Percentiles rank a stretch among this genome's conserved stretches.
These are phyloP conservation scores for Eristalis arbustorum DNA, from an alignment of 2,888 invertebrate genomes.

Conservation along the genomic window DNA sequence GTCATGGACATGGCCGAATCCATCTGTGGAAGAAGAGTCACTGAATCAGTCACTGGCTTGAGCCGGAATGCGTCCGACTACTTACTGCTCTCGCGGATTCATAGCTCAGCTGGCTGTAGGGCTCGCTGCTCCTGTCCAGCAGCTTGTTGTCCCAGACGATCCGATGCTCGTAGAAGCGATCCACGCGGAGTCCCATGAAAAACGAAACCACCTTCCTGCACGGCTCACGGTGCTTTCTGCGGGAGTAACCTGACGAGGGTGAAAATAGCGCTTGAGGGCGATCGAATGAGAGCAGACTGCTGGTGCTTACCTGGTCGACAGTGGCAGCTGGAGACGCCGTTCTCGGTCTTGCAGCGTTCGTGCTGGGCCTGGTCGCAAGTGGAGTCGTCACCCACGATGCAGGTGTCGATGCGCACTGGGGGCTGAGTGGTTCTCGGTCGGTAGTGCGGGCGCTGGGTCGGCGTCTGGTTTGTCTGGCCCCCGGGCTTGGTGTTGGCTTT, in stretches of 20 bases:
- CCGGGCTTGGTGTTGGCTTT: slow-evolving; percentile 79
- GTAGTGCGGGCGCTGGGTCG: slow-evolving; percentile 85
- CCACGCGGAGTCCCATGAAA: slow-evolving; percentile 89
- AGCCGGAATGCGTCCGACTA: slow-evolving; percentile 63
- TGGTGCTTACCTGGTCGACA: slow-evolving; percentile 86
- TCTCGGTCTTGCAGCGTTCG: slow-evolving; percentile 92
- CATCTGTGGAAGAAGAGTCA: slow-evolving; percentile 82
- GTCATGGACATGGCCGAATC: slow-evolving; percentile 96
- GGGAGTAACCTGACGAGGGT: slow-evolving; percentile 81
- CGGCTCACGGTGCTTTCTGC: slow-evolving; percentile 87
- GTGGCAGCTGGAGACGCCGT: slow-evolving; percentile 92
- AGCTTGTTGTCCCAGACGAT: slow-evolving; percentile 89
- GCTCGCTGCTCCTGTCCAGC: slow-evolving; percentile 88
- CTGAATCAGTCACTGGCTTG: not conserved
- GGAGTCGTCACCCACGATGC: slow-evolving; percentile 95
- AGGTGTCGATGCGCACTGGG: slow-evolving; percentile 90
- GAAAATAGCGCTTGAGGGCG: not conserved
- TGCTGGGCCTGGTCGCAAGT: slow-evolving; percentile 94
- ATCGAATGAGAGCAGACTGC: not conserved
- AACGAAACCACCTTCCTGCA: slow-evolving; percentile 90
- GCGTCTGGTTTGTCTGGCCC: slow-evolving; percentile 78
- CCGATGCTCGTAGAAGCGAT: slow-evolving; percentile 89
- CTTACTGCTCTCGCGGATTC: slow-evolving; percentile 93
- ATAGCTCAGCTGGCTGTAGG: slow-evolving; percentile 90
- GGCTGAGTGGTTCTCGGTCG: slow-evolving; percentile 78